Base-by-base conservation (phyloP, 2,888 invertebrate species). In the Athalia rosae region DNA sequence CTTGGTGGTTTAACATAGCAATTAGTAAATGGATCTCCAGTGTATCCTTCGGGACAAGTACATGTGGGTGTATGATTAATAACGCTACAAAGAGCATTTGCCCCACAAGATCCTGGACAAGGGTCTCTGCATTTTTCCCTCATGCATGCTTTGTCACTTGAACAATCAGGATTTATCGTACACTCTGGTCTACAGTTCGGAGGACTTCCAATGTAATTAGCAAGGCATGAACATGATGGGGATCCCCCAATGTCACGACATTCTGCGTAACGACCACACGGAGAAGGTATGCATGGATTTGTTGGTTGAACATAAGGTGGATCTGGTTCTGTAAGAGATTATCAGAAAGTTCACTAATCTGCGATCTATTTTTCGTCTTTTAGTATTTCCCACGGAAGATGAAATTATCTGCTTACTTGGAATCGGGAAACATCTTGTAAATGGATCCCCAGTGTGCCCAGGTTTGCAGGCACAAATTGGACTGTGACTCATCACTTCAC, bases 31-130 rank as follows among this genome's bases (percentile, higher is more conserved):
- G 95, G 94, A 90, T 96, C 94, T 11, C 96, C 96, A 47, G 92
- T 92, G 84, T 92, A 95, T 82, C 93, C 94, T 45, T 93, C 91
- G 1, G 93, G 89, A 85, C 96, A 96, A 4, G 93, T 91, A 87
- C 96, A 97, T 73, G 93, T 93, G 1, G 96, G 95, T 78, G 92
- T 94, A 84, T 96, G 95, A 86, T 94, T 95, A 80, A 93, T 92
- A 5, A 95, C 94, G 59, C 88, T 88, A 85, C 95, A 93, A 82
- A 92, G 91, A 77, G 95, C 92, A 83, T 92, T 91, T 78, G 93
- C 84, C 64, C 95, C 95, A 84, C 95, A 96, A 5, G 94, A 94
- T 9, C 95, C 95, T 7, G 94, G 94, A 84, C 96, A 96, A n/a
- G 96, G 96, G 88, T 96, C 95, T 81, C 90, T 91, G 87, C 96